These are phyloP conservation scores for Tarsius wallacei DNA, from an alignment of 2,797 vertebrate species.

Conservation along the genomic window DNA sequence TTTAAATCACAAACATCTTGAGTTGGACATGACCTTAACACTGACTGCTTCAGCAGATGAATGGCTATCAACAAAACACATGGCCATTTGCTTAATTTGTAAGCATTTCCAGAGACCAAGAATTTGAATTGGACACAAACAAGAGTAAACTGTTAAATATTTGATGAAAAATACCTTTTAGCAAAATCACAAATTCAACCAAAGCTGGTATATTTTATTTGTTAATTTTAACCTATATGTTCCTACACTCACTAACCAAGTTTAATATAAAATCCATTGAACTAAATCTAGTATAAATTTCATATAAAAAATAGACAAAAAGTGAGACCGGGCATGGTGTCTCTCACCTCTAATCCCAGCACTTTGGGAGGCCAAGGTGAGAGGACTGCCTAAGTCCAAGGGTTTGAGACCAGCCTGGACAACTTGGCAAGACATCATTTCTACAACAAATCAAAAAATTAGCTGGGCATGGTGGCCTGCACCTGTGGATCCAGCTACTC, in stretches of 20 bases:
- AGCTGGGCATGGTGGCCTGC: too few relatives aligned
- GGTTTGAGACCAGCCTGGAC: too few relatives aligned
- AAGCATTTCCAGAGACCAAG: conserved; percentile 26
- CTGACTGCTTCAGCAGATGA: neutral
- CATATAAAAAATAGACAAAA: neutral
- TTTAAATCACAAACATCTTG: neutral
- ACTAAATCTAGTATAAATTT: neutral
- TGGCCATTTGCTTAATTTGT: conserved; percentile 48
- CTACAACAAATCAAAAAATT: too few relatives aligned
- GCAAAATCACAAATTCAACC: neutral
- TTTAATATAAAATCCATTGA: neutral
- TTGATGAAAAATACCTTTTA: conserved; percentile 13
- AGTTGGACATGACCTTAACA: neutral
- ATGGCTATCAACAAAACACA: conserved; percentile 31
- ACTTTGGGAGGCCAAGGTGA: too few relatives aligned
- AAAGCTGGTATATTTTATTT: neutral
- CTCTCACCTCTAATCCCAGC: too few relatives aligned
- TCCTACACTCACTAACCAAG: neutral
- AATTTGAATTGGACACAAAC: conserved; percentile 9
- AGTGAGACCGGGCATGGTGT: too few relatives aligned
- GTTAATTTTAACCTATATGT: neutral
- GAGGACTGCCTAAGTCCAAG: too few relatives aligned
- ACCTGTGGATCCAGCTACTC: too few relatives aligned
- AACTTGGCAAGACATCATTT: too few relatives aligned
- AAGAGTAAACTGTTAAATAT: conserved; percentile 27